Evolutionary conservation across 2,113 vertebrate genomes (phyloP).

Genomic region (Rattus norvegicus): GRCr8 NC_086019.1:134482501-134483000

Average conservation of each 20-base stretch:
- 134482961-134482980: slow-evolving; percentile 73
- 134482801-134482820: background rate
- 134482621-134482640: slow-evolving; percentile 99
- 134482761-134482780: slow-evolving; percentile 86
- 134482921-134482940: slow-evolving; percentile 70
- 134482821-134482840: background rate
- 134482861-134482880: slow-evolving; percentile 34
- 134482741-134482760: slow-evolving; percentile 89
- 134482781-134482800: slow-evolving; percentile 83
- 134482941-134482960: slow-evolving; percentile 76
- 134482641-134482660: slow-evolving; percentile 99
- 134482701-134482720: slow-evolving; percentile 95
- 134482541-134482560: slow-evolving; percentile 99
- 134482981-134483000: slow-evolving; percentile 75
- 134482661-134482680: slow-evolving; percentile 99
- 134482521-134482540: slow-evolving; percentile 99
- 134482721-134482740: slow-evolving; percentile 90
- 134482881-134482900: slow-evolving; percentile 47
- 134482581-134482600: slow-evolving; percentile 98
- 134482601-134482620: slow-evolving; percentile 99
- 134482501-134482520: slow-evolving; percentile 99
- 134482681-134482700: slow-evolving; percentile 99
- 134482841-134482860: background rate
- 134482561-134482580: slow-evolving; percentile 99
- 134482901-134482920: background rate